Evolutionary conservation across 2,113 vertebrate species (phyloP).

Genomic region (human): DNA sequence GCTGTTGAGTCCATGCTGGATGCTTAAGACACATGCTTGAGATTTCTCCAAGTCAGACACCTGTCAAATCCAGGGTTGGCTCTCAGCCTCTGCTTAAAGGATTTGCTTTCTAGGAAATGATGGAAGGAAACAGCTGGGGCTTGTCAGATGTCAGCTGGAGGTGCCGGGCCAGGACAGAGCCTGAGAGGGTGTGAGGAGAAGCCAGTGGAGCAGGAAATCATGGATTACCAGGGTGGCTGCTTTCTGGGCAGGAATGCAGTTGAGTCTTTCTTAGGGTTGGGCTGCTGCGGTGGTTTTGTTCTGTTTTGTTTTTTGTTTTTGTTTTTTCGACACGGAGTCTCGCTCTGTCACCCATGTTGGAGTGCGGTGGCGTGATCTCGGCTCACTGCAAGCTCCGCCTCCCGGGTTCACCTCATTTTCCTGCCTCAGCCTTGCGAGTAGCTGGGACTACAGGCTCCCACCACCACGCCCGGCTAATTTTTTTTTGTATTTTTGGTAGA

Average conservation of each 20-base stretch:
- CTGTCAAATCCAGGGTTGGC: conserved; percentile 36
- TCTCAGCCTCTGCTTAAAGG: not conserved
- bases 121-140: conserved; percentile 14
- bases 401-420: no score
- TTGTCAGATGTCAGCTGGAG: not conserved
- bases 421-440: no score
- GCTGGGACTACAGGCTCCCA: no score
- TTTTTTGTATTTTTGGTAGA: no score
- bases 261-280: not conserved
- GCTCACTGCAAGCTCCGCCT: no score
- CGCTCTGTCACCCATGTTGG: no score
- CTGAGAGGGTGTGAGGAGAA: not conserved
- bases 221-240: not conserved
- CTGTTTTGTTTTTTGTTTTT: not conserved
- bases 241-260: not conserved
- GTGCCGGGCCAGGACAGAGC: not conserved
- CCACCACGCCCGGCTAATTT: no score
- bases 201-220: not conserved
- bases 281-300: not conserved
- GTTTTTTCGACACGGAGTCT: not conserved
- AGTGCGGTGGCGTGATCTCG: no score
- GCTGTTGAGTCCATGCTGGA: not conserved
- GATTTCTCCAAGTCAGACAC: conserved; percentile 8
- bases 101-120: conserved; percentile 47
- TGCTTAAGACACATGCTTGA: not conserved